These are phyloP conservation scores for Drosophila teissieri DNA, from an alignment of 1,140 invertebrate genomes.

Conservation along the genomic window DNA sequence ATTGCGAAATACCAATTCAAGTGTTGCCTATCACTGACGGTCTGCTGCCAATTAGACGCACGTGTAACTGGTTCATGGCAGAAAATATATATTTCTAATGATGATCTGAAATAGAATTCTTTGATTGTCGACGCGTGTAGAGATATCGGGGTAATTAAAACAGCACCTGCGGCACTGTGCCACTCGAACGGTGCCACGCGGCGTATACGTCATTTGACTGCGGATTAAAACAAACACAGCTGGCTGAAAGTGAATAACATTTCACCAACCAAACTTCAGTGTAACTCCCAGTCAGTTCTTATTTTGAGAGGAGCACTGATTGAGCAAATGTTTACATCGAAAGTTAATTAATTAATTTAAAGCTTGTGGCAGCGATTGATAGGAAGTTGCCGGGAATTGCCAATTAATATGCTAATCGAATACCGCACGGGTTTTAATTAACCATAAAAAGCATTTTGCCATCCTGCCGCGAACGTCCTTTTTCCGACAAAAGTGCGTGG, in stretches of 20 bases:
- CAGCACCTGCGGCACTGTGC: not conserved
- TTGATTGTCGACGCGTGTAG: constrained; percentile 30
- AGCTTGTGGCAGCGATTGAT: constrained; percentile 6
- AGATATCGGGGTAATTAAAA: constrained; percentile 21
- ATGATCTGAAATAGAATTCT: constrained; percentile 10
- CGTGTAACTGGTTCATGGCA: not conserved
- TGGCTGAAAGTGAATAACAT: constrained; percentile 3
- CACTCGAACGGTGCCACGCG: constrained; percentile 7
- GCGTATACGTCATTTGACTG: constrained; percentile 18
- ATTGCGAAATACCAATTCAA: not conserved
- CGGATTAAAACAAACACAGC: not conserved
- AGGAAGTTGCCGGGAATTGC: constrained; percentile 1
- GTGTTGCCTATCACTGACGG: not conserved
- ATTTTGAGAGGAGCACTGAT: constrained; percentile 10
- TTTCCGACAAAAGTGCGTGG: not conserved
- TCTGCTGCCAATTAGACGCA: constrained; percentile 3
- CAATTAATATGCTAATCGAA: constrained; percentile 62
- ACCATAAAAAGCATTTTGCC: constrained; percentile 56
- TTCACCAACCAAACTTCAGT: not conserved
- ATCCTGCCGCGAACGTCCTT: not conserved
- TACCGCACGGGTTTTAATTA: constrained; percentile 60
- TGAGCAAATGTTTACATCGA: constrained; percentile 52
- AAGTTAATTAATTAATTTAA: constrained; percentile 71
- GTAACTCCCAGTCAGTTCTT: not conserved
- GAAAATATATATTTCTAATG: constrained; percentile 17